Conservation (phyloP, 92 coral and sea anemone genomes). For the Galaxea fascicularis region DNA sequence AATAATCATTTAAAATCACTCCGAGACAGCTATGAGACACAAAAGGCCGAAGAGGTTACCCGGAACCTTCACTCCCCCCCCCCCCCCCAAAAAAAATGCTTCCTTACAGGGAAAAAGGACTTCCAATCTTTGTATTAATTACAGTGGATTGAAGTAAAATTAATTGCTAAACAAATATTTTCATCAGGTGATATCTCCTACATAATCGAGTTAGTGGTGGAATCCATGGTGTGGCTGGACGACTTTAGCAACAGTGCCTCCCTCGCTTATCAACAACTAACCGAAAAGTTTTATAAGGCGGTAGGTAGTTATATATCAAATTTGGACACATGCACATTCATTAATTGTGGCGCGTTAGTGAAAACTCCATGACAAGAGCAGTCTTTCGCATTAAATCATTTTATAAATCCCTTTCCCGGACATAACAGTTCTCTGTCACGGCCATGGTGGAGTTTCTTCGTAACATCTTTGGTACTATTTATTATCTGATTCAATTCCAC, state of each 20-base stretch:
- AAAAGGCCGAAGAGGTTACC: no score
- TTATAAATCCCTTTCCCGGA: not conserved
- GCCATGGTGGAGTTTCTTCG: not conserved
- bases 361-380: not conserved
- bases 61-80: no score
- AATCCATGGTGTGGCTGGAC: conserved; percentile 55
- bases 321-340: no score
- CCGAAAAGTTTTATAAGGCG: conserved; percentile 53
- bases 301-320: conserved; percentile 40
- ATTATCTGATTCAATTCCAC: no score
- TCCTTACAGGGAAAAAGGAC: no score
- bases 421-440: not conserved
- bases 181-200: conserved; percentile 67
- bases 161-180: no score
- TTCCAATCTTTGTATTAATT: not conserved
- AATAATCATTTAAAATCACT: no score
- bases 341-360: not conserved
- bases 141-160: no score
- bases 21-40: no score
- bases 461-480: not conserved
- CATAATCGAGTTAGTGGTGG: conserved; percentile 39
- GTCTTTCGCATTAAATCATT: not conserved
- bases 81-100: no score
- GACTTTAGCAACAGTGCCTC: conserved; percentile 72
- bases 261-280: conserved; percentile 61